phyloP scores from a whole-genome alignment of 1,140 invertebrate genomes.

The Aphis gossypii region DNA sequence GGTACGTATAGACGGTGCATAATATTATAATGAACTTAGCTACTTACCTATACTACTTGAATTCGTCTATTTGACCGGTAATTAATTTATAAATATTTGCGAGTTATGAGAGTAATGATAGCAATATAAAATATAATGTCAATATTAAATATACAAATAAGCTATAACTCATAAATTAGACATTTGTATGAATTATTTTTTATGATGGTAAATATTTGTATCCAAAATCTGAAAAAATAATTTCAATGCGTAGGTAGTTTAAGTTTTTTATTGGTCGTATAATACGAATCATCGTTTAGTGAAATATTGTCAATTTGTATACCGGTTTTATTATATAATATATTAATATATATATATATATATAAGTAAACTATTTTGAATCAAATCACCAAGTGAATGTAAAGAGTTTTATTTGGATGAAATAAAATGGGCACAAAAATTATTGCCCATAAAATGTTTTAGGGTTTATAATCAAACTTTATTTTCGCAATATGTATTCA shows the following conservation, averaged over 20 bases:
- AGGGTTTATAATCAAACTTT: neutral
- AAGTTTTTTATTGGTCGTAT: neutral
- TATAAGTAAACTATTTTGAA: neutral
- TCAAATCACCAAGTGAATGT: neutral
- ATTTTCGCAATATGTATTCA: neutral
- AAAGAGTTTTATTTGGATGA: neutral
- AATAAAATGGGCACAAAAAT: neutral
- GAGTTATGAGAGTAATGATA: neutral
- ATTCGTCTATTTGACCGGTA: too few species aligned
- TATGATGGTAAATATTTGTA: neutral
- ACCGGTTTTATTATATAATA: neutral
- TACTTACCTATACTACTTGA: neutral
- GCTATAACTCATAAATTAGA: neutral
- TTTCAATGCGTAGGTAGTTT: neutral
- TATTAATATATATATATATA: neutral
- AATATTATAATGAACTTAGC: neutral
- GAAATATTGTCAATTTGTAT: neutral
- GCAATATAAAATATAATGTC: neutral
- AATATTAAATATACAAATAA: neutral
- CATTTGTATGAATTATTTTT: neutral
- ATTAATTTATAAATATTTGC: neutral
- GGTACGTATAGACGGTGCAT: neutral
- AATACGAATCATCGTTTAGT: neutral
- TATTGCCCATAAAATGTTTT: conserved; percentile 4
- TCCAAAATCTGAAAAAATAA: neutral